Base-by-base conservation (phyloP, 2,888 invertebrate species). In the Ectropis crepuscularia region DNA sequence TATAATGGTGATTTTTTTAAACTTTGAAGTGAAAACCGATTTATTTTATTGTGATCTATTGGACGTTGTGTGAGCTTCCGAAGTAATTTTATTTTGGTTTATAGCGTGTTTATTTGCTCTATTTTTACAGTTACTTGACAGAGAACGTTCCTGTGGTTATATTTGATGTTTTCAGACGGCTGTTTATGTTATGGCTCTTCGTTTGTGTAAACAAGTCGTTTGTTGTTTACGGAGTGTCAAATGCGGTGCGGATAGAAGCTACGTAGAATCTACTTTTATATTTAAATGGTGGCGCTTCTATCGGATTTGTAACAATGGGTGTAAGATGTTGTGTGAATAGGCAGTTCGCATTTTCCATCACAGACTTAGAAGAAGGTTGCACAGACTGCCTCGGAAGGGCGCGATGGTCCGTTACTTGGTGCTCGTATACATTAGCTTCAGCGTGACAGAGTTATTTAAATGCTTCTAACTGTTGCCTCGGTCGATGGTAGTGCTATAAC, bases 381-480 rank as follows among this genome's bases (percentile, higher is more conserved):
- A 28, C 16, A 28, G 16, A 28, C 16, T 28, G 16, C 79, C 76
- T 84, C 83, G 86, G 85, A 90, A 89, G 89, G 90, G 87, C 87
- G 78, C 87, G 78, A 73, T 57, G 78, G 76, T 73, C 91, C 90
- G 90, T 90, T 91, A 90, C 73, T 76, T 78, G 74, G 76, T 79
- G 73, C 82, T 80, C 76, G 79, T 81, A 78, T 79, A 82, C 79
- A 86, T 87, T 83, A 85, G 79, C 76, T 67, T 72, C 80, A 79
- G 79, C 88, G 82, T 87, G 86, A 88, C 86, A 87, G 85, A 84
- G 81, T 83, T 86, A 88, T 89, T 89, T 89, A 87, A 88, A 88
- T 88, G 82, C 78, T 78, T 83, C 74, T 89, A 88, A 89, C 88
- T 85, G 89, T 87, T 78, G 74, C 77, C 73, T 74, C 62, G 68